A percentile compares a stretch with the other conserved stretches of the same genome.
phyloP scores from a whole-genome alignment of 2,797 vertebrate species.

The Dendrocincla tyrannina region DNA sequence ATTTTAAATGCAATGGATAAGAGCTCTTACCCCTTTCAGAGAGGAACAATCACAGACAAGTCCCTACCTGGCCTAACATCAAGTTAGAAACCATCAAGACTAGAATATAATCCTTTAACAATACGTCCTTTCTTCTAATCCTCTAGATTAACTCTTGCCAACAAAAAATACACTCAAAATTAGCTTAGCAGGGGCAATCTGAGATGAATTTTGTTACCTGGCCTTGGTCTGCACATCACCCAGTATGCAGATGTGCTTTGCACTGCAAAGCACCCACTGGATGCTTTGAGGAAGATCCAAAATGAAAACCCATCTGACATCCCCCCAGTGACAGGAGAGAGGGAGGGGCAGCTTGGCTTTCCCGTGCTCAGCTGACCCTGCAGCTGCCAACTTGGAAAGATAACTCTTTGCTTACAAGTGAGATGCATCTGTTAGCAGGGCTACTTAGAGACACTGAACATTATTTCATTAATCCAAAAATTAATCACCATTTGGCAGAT shows the following conservation, averaged over 20 bases:
- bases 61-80: neutral
- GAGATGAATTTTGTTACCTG: neutral
- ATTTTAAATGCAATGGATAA: neutral
- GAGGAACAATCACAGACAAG: neutral
- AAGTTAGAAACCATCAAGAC: neutral
- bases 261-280: neutral
- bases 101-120: neutral
- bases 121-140: neutral
- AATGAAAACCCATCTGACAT: neutral
- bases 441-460: neutral
- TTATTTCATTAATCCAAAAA: neutral
- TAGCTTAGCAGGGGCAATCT: neutral
- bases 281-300: neutral
- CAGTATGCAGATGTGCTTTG: neutral
- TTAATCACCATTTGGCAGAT: neutral
- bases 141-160: neutral
- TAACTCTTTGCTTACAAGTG: neutral
- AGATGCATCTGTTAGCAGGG: neutral
- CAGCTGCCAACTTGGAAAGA: neutral
- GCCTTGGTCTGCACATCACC: neutral
- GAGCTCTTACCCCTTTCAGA: neutral
- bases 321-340: rapidly evolving
- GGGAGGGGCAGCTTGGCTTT: neutral
- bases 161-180: neutral
- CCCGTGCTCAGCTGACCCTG: neutral